Percentiles rank a stretch among this genome's conserved stretches.
These are phyloP conservation scores for Bradypodion ventrale DNA, from an alignment of 2,797 vertebrate genomes.

Conservation along the genomic window DNA sequence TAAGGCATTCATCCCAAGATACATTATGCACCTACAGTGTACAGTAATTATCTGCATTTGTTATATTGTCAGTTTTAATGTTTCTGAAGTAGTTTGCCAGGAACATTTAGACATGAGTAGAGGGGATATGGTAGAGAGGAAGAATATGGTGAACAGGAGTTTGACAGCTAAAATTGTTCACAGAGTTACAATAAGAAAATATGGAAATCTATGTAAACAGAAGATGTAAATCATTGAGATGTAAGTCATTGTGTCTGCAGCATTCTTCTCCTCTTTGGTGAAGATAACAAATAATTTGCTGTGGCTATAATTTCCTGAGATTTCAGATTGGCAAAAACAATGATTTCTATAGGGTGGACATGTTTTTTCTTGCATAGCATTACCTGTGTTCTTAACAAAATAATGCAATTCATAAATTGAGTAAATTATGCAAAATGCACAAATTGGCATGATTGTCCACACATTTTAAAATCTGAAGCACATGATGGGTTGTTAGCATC, in stretches of 20 bases:
- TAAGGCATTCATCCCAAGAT: background rate
- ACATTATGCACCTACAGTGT: background rate
- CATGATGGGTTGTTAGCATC: too few relatives aligned
- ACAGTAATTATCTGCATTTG: slow-evolving; percentile 5
- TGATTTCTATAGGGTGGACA: too few relatives aligned
- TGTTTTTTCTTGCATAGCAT: too few relatives aligned
- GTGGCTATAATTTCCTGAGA: too few relatives aligned
- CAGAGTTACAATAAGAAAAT: slow-evolving; percentile 9
- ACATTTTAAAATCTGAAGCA: too few relatives aligned
- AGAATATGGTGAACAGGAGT: slow-evolving; percentile 4
- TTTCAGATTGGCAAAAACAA: too few relatives aligned
- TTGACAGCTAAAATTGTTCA: slow-evolving; percentile 9
- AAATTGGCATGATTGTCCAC: background rate
- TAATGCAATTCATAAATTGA: background rate
- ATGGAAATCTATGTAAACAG: background rate
- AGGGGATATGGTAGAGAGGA: background rate
- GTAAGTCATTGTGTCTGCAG: too few relatives aligned
- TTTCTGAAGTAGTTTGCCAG: background rate
- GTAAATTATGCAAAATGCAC: background rate
- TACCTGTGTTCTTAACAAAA: too few relatives aligned
- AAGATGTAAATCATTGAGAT: too few relatives aligned
- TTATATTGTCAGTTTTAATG: slow-evolving; percentile 14
- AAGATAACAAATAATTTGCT: too few relatives aligned
- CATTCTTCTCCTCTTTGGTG: too few relatives aligned
- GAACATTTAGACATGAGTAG: background rate